Evolutionary conservation across 2,797 vertebrate species (phyloP).

Genomic region (Trachurus trachurus): DNA sequence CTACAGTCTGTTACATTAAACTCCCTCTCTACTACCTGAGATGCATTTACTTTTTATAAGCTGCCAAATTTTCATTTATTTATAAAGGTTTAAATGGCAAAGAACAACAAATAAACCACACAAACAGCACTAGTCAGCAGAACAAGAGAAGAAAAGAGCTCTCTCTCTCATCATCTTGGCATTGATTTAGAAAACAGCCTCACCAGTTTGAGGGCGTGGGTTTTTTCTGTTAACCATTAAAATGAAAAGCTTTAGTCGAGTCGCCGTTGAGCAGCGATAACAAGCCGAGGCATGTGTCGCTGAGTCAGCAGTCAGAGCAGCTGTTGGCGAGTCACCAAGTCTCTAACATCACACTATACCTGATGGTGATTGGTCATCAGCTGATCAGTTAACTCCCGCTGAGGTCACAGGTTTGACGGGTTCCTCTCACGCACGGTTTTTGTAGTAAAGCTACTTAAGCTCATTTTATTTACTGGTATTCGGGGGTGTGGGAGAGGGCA

Average conservation of each 20-base stretch:
- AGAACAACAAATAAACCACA: slow-evolving; percentile 12
- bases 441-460: background rate
- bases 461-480: background rate
- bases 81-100: slow-evolving; percentile 16
- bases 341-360: background rate
- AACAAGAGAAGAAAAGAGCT: background rate
- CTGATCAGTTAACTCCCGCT: slow-evolving; percentile 7
- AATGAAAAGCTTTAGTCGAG: slow-evolving; percentile 20
- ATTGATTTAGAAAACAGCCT: slow-evolving; percentile 9
- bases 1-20: slow-evolving; percentile 22
- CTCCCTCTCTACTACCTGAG: no score
- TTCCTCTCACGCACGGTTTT: background rate
- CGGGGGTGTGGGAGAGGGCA: slow-evolving; percentile 13
- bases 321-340: slow-evolving; percentile 8
- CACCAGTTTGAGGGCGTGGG: slow-evolving; percentile 23
- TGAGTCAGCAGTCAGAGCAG: background rate
- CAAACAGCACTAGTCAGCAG: slow-evolving; percentile 26
- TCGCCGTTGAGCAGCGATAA: slow-evolving; percentile 20
- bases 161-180: slow-evolving; percentile 1
- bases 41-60: no score
- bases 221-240: slow-evolving; percentile 18
- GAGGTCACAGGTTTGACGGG: background rate
- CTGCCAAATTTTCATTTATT: slow-evolving; percentile 16
- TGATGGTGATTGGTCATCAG: background rate
- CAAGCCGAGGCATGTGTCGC: background rate